Percentiles rank a stretch among this genome's conserved stretches.
These are phyloP conservation scores for Muricea muricata DNA, from an alignment of 92 coral and sea anemone species.

Conservation along the genomic window DNA sequence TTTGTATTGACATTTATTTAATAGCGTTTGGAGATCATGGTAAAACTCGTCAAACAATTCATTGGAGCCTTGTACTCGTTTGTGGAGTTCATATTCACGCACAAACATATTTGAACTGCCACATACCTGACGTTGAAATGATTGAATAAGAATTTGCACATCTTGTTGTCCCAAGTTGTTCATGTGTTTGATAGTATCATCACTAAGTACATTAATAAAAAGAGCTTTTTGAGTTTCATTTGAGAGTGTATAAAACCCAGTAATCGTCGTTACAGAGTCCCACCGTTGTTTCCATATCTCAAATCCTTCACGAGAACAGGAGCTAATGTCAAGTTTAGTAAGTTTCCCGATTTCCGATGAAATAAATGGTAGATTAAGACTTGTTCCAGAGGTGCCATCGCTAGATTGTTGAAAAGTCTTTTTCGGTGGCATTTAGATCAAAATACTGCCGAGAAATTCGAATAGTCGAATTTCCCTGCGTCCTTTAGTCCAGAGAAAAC, in stretches of 20 bases:
- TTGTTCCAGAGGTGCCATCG: too few relatives aligned
- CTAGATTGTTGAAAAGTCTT: too few relatives aligned
- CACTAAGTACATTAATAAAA: too few relatives aligned
- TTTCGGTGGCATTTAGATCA: too few relatives aligned
- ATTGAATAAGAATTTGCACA: slow-evolving; percentile 4
- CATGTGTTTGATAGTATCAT: too few relatives aligned
- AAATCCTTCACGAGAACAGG: too few relatives aligned
- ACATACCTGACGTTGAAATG: slow-evolving; percentile 36
- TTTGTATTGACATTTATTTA: too few relatives aligned
- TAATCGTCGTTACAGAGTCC: slow-evolving; percentile 4
- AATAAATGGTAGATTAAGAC: too few relatives aligned
- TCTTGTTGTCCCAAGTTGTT: too few relatives aligned
- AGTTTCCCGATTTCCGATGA: too few relatives aligned
- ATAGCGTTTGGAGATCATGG: slow-evolving; percentile 38
- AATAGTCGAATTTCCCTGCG: not conserved
- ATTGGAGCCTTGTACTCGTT: slow-evolving; percentile 11
- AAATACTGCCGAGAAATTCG: not conserved
- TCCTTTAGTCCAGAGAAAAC: not conserved
- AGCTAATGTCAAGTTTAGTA: too few relatives aligned
- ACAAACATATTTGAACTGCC: slow-evolving; percentile 33
- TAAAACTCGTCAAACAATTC: slow-evolving; percentile 27
- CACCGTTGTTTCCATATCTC: too few relatives aligned
- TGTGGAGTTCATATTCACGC: slow-evolving; percentile 21
- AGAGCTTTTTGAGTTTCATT: slow-evolving; percentile 28
- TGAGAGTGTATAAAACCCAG: slow-evolving; percentile 18